Evolutionary conservation across 1,140 invertebrate genomes (phyloP).

Genomic region (Ceratina japonica): DNA sequence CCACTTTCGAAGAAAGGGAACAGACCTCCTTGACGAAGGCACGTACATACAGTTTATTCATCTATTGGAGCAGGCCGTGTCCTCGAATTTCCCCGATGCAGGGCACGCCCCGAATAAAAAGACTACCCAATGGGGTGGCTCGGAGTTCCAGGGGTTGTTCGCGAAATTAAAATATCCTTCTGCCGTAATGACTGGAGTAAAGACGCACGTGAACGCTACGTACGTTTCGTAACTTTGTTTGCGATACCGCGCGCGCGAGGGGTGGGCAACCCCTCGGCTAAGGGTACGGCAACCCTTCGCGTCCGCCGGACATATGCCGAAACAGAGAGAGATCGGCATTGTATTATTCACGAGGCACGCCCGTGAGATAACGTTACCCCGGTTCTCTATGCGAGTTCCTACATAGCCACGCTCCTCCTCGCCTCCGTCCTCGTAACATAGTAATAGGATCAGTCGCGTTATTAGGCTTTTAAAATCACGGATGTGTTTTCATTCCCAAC

Average conservation of each 20-base stretch:
- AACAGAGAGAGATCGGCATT: slow-evolving; percentile 62
- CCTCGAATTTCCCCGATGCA: not conserved
- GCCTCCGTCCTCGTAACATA: slow-evolving; percentile 53
- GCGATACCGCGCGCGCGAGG: slow-evolving; percentile 34
- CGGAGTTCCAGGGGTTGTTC: slow-evolving; percentile 57
- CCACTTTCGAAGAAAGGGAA: no score
- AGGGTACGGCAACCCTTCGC: slow-evolving; percentile 51
- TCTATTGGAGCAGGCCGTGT: not conserved
- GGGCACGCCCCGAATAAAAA: slow-evolving; percentile 65
- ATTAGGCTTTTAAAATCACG: slow-evolving; percentile 64
- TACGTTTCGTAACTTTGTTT: slow-evolving; percentile 32
- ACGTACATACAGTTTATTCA: not conserved
- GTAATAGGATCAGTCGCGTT: slow-evolving; percentile 74
- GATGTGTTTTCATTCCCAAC: slow-evolving; percentile 48
- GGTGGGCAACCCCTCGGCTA: slow-evolving; percentile 51
- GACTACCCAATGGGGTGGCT: slow-evolving; percentile 63
- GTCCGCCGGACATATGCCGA: slow-evolving; percentile 66
- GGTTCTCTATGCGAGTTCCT: slow-evolving; percentile 71
- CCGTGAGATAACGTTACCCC: slow-evolving; percentile 71
- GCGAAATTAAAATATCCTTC: slow-evolving; percentile 73
- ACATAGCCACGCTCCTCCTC: slow-evolving; percentile 51
- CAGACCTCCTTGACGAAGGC: not conserved
- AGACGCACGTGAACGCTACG: slow-evolving; percentile 46
- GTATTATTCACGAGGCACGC: slow-evolving; percentile 70
- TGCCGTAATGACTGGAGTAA: slow-evolving; percentile 67